Percentiles rank a stretch among this genome's conserved stretches.
Evolutionary conservation across 1,140 invertebrate genomes (phyloP).

Genomic region (Orius insidiosus): DNA sequence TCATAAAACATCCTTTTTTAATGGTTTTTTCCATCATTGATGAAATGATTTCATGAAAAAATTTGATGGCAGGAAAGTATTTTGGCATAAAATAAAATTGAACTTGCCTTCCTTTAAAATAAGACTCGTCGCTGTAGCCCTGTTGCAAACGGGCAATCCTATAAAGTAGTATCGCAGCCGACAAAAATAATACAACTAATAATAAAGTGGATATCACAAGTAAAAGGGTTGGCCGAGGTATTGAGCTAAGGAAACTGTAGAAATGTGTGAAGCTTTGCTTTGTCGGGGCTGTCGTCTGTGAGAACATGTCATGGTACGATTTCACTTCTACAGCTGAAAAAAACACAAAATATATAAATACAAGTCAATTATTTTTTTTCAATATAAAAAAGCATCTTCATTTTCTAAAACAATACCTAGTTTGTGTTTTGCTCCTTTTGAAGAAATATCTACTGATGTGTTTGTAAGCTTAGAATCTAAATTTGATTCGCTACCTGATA

Average conservation of each 20-base stretch:
- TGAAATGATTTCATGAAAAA: too few species aligned
- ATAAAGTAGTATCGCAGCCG: constrained; percentile 24
- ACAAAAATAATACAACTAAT: constrained; percentile 24
- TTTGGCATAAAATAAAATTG: too few species aligned
- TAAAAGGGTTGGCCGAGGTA: constrained; percentile 20
- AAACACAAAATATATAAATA: constrained; percentile 1
- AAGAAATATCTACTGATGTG: constrained; percentile 8
- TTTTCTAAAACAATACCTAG: constrained; percentile 8
- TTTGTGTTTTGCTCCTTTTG: constrained; percentile 11
- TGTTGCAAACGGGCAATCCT: constrained; percentile 23
- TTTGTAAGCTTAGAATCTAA: constrained; percentile 21
- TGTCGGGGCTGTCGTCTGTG: constrained; percentile 9
- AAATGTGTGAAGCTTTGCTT: constrained; percentile 7
- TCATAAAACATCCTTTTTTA: neutral
- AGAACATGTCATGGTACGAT: constrained; percentile 17
- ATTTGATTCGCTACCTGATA: constrained; percentile 31
- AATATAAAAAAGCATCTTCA: constrained; percentile 1
- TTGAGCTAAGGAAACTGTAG: constrained; percentile 10
- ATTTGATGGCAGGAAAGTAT: too few species aligned
- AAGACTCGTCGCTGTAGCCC: constrained; percentile 17
- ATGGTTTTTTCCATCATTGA: neutral
- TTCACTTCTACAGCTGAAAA: constrained; percentile 14
- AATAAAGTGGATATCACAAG: constrained; percentile 22
- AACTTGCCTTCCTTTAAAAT: constrained; percentile 17
- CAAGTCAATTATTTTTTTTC: neutral